These are phyloP conservation scores for Melanchra persicariae DNA, from an alignment of 2,888 invertebrate genomes.

Conservation along the genomic window DNA sequence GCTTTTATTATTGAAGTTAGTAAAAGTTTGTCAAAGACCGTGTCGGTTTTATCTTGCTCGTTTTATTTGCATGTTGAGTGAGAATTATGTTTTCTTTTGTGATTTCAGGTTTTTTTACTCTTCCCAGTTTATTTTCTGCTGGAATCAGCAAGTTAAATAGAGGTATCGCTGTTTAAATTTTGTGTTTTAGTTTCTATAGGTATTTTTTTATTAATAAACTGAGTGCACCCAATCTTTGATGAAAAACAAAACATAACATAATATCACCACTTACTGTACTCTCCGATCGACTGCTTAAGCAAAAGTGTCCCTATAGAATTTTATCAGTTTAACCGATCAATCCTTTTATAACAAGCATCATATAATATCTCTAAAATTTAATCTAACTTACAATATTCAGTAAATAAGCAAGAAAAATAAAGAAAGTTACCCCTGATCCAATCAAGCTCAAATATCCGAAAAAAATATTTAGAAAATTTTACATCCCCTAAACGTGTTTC, in stretches of 20 bases:
- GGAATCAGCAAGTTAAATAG: not conserved
- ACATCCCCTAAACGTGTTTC: conserved; percentile 21
- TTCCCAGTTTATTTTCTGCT: not conserved
- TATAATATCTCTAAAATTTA: not conserved
- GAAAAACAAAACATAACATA: not conserved
- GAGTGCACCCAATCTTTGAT: not conserved
- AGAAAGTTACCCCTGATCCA: not conserved
- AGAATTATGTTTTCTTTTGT: conserved; percentile 31
- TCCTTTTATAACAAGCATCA: not conserved
- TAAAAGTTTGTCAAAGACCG: conserved; percentile 62
- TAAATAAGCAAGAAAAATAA: not conserved
- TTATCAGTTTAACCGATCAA: not conserved
- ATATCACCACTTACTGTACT: not conserved
- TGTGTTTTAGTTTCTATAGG: not conserved
- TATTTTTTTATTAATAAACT: not conserved
- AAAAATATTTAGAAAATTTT: conserved; percentile 18
- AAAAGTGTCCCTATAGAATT: not conserved
- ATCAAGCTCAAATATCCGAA: conserved; percentile 19
- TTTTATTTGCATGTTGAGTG: conserved; percentile 54
- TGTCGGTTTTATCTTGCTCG: conserved; percentile 54
- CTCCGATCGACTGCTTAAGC: not conserved
- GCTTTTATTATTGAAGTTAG: conserved; percentile 62
- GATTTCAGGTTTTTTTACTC: conserved; percentile 11
- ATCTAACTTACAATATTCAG: conserved; percentile 3
- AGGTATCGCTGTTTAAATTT: not conserved